Conservation (phyloP, 2,797 vertebrate genomes). For the Oryzias dopingdopingensis region DNA sequence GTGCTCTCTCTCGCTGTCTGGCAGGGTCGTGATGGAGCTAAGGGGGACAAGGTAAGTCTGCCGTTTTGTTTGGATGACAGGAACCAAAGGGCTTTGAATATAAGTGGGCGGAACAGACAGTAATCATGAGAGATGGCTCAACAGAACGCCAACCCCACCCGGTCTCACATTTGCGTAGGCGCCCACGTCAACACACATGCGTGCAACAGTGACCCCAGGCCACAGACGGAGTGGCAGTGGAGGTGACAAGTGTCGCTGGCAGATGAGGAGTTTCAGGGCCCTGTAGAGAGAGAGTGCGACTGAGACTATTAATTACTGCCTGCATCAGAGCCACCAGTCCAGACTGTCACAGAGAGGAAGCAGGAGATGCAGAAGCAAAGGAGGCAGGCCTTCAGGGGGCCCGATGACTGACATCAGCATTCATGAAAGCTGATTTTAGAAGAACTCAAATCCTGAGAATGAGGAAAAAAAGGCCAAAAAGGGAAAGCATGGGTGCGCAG, state of each 20-base stretch:
- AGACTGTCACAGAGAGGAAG: conserved; percentile 56
- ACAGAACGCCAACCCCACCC: conserved; percentile 15
- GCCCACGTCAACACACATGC: not conserved
- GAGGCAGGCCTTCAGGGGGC: conserved; percentile 28
- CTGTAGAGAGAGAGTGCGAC: conserved; percentile 48
- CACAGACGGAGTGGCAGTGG: conserved; percentile 51
- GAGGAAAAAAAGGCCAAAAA: not conserved
- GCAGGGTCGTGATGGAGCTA: conserved; percentile 86
- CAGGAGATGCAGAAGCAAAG: conserved; percentile 28
- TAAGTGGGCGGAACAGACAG: conserved; percentile 66
- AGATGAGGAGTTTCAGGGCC: conserved; percentile 56
- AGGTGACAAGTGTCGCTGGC: conserved; percentile 70
- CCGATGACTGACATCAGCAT: conserved; percentile 21
- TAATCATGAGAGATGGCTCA: conserved; percentile 67
- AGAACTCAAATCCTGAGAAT: conserved; percentile 8
- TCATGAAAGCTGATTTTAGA: conserved; percentile 6
- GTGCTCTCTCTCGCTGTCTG: conserved; percentile 58
- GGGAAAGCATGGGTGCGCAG: not conserved
- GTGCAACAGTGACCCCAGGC: conserved; percentile 26
- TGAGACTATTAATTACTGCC: conserved; percentile 72
- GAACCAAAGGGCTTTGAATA: conserved; percentile 65
- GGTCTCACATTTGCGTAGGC: conserved; percentile 5
- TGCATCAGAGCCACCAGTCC: conserved; percentile 59
- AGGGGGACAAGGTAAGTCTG: conserved; percentile 90
- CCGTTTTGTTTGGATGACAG: conserved; percentile 72